phyloP scores from a whole-genome alignment of 1,140 invertebrate species.

The Polyergus mexicanus region DNA sequence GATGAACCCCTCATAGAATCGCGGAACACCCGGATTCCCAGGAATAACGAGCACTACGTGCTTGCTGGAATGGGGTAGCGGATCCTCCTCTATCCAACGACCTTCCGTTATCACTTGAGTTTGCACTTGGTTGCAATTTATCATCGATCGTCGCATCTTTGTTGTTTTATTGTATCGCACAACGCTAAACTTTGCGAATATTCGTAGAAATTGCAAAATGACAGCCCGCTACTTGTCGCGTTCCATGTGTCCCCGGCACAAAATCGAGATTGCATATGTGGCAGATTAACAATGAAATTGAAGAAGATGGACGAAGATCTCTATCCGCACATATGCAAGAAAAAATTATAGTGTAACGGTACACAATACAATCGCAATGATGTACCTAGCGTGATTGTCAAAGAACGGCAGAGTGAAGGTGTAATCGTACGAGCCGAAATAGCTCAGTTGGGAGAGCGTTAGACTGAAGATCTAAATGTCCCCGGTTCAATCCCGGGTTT shows the following conservation, averaged over 20 bases:
- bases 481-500: conserved; percentile 87
- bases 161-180: background rate
- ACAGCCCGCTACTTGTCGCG: background rate
- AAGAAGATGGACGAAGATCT: too few relatives aligned
- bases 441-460: conserved; percentile 89
- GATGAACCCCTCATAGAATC: conserved; percentile 92
- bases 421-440: conserved; percentile 84
- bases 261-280: background rate
- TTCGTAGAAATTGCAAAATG: background rate
- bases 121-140: conserved; percentile 88
- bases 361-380: background rate
- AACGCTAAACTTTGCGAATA: too few relatives aligned
- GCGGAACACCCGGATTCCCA: conserved; percentile 91
- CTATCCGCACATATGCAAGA: too few relatives aligned
- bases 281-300: too few relatives aligned
- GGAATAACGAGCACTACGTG: conserved; percentile 88
- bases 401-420: background rate
- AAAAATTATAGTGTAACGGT: background rate
- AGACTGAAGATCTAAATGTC: conserved; percentile 89
- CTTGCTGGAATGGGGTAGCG: conserved; percentile 83
- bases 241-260: background rate
- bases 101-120: conserved; percentile 91
- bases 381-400: too few relatives aligned
- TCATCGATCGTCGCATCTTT: conserved; percentile 87
- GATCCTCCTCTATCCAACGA: conserved; percentile 89